Evolutionary conservation across 2,888 invertebrate genomes (phyloP).

Genomic region (Diplolepis rosae): DNA sequence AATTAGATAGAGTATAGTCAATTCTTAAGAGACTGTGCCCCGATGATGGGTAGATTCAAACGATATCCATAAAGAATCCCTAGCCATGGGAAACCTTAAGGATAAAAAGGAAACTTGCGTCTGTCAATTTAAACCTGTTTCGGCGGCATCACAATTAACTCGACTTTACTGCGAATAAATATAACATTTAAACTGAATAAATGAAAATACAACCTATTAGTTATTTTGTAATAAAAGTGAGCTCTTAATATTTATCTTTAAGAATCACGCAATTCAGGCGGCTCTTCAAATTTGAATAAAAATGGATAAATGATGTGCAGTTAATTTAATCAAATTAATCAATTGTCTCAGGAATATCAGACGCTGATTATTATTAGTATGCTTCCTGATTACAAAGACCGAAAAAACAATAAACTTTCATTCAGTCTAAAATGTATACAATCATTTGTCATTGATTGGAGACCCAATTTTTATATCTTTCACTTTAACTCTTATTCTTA

Average conservation of each 20-base stretch:
- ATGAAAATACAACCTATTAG: slow-evolving; percentile 7
- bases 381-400: neutral
- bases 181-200: slow-evolving; percentile 1
- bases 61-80: neutral
- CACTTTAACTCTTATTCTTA: no score
- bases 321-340: no score
- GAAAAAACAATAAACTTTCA: neutral
- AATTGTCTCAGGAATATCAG: neutral
- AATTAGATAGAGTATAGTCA: neutral
- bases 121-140: slow-evolving; percentile 30
- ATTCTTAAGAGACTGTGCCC: slow-evolving; percentile 2
- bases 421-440: neutral
- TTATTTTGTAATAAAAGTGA: neutral
- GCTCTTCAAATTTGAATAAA: neutral
- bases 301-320: neutral
- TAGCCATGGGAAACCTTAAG: slow-evolving; percentile 1
- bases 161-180: slow-evolving; percentile 10
- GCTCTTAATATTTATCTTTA: neutral
- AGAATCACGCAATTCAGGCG: neutral
- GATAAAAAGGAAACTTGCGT: slow-evolving; percentile 21
- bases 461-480: neutral
- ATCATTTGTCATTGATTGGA: no score
- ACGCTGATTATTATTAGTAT: neutral
- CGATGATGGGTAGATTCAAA: neutral
- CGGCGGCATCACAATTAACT: neutral